Evolutionary conservation across 2,113 vertebrate species (phyloP).

Genomic region (Lampris megalopsis): DNA sequence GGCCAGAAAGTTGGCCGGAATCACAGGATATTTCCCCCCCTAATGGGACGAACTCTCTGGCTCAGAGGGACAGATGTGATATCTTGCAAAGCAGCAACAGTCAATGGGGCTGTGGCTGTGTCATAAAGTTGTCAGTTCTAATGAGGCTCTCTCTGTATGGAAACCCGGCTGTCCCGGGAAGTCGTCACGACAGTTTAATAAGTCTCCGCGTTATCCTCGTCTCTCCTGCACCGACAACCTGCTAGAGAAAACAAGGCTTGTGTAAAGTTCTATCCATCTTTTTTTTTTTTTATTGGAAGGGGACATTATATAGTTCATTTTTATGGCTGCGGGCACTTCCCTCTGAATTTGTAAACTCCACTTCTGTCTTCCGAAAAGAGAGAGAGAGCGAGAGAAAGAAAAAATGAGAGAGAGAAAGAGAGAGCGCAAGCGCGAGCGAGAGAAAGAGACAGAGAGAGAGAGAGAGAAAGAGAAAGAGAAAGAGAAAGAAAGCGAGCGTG

Average conservation of each 20-base stretch:
- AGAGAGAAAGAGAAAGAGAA: too few relatives aligned
- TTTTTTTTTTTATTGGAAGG: background rate
- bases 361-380: too few relatives aligned
- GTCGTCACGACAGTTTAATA: constrained; percentile 9
- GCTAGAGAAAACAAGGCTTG: background rate
- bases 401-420: too few relatives aligned
- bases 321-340: too few relatives aligned
- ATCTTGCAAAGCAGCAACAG: constrained; percentile 14
- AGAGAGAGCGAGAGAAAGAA: too few relatives aligned
- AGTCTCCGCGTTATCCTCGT: constrained; percentile 5
- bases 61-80: constrained; percentile 15
- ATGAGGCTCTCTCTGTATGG: constrained; percentile 3
- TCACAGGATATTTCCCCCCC: background rate
- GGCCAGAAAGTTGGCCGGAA: background rate
- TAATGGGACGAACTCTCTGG: background rate
- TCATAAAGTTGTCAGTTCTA: constrained; percentile 48
- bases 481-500: too few relatives aligned
- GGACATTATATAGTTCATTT: too few relatives aligned
- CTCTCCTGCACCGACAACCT: background rate
- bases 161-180: constrained; percentile 26
- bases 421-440: too few relatives aligned
- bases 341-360: too few relatives aligned
- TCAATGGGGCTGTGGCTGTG: constrained; percentile 30
- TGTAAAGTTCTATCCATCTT: background rate
- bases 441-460: too few relatives aligned